Conservation (phyloP, 1,140 invertebrate species). For the Megalopta genalis region DNA sequence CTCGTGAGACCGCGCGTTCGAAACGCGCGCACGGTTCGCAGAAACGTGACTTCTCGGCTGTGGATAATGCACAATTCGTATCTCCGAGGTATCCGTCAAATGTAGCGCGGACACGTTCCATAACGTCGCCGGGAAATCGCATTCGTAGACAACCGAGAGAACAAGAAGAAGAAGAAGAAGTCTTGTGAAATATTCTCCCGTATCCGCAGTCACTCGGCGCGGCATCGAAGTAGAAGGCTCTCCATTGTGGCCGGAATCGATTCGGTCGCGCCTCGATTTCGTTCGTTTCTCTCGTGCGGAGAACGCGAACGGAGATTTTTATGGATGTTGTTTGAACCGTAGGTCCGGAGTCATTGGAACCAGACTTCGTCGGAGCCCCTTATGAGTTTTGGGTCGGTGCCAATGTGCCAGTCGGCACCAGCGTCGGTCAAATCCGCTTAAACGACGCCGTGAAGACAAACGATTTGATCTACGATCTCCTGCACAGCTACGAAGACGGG, state of each 20-base stretch:
- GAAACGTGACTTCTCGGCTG: not conserved
- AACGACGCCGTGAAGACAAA: slow-evolving; percentile 85
- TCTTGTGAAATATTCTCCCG: not conserved
- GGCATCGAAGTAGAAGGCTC: not conserved
- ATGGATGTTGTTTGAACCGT: not conserved
- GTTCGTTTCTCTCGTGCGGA: not conserved
- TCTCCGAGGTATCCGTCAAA: slow-evolving; percentile 2
- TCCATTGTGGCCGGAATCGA: slow-evolving; percentile 8
- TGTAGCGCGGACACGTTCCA: not conserved
- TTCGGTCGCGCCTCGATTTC: too few species aligned
- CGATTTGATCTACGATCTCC: slow-evolving; percentile 87
- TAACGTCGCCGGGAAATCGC: not conserved
- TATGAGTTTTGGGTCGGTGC: slow-evolving; percentile 95
- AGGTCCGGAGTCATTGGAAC: slow-evolving; percentile 81
- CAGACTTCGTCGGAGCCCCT: slow-evolving; percentile 92
- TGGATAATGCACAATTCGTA: not conserved
- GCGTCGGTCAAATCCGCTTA: slow-evolving; percentile 90
- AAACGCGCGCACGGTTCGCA: too few species aligned
- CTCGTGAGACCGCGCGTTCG: not conserved
- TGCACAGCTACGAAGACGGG: slow-evolving; percentile 90
- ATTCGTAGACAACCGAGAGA: not conserved
- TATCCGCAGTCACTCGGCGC: too few species aligned
- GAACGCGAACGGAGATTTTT: not conserved
- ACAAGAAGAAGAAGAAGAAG: not conserved
- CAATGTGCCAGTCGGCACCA: slow-evolving; percentile 90